Base-by-base conservation (phyloP, 2,888 invertebrate species). In the Nebria salina region DNA sequence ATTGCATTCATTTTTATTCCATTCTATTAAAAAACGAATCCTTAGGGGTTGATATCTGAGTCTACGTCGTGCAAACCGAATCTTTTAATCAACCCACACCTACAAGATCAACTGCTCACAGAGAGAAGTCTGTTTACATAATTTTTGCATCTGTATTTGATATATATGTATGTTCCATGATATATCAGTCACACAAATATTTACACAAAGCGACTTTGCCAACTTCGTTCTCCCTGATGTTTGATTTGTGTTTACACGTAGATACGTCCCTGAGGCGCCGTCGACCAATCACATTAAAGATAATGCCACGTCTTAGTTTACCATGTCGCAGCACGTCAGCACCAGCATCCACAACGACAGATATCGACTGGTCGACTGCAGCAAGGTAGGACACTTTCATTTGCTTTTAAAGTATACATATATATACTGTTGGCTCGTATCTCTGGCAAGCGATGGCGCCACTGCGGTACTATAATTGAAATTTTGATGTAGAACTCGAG, bases 271-370 rank as follows among this genome's bases (percentile, higher is more conserved):
- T 89, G 66, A 88, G 90, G 73, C 87, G 90, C 73, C 87, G 91
- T 76, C 88, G 91, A 74, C 91, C 91, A 74, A 90, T 91, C 85
- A 90, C 91, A 42, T 84, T 91, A 83, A 87, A 88, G 76, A 91
- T 91, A 82, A 90, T 90, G 85, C 91, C 91, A 6, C 87, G 91
- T 68, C 85, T 90, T 83, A 90, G 89, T 84, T 86, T 91, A 66
- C 90, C 90, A 1, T 89, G 88, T 83, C 87, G 90, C 84, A 91
- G 87, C 83, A 87, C 87, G 13, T 87, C 87, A 74, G 87, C 87
- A 81, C 91, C 87, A 88, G 90, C 82, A 88, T 91, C 80, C 88
- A 87, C 87, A 15, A 87, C 87, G 25, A 85, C 86, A n/a, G 87
- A 86, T 79, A 89, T 88, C 43, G 90, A 91, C 83, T 91, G 91